These are phyloP conservation scores for Meloidogyne floridensis DNA, from an alignment of 1,140 invertebrate species.

Conservation along the genomic window DNA sequence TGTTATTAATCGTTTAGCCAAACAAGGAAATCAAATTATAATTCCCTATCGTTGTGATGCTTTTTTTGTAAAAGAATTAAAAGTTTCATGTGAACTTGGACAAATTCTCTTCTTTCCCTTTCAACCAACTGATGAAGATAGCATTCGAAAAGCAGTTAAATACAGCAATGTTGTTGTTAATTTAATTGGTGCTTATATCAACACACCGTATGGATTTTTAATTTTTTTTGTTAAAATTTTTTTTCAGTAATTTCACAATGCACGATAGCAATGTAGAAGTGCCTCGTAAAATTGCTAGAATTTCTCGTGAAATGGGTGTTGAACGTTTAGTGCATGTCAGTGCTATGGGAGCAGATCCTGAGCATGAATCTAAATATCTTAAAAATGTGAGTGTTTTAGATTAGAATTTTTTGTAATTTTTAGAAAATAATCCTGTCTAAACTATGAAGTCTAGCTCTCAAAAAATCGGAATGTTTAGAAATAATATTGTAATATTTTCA, in stretches of 20 bases:
- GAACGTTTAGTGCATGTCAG: slow-evolving; percentile 69
- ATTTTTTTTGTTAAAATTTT: slow-evolving; percentile 5
- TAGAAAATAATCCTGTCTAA: neutral
- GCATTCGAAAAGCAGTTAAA: slow-evolving; percentile 81
- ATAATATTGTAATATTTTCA: no score
- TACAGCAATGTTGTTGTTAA: slow-evolving; percentile 98
- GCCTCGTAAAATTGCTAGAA: slow-evolving; percentile 67
- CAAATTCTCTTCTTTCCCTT: slow-evolving; percentile 85
- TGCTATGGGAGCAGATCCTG: slow-evolving; percentile 66
- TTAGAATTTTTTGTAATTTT: slow-evolving; percentile 4
- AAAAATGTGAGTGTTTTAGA: slow-evolving; percentile 54
- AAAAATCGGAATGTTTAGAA: no score
- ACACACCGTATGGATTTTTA: slow-evolving; percentile 74
- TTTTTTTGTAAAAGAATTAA: slow-evolving; percentile 77
- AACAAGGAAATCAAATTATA: slow-evolving; percentile 77
- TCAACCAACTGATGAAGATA: slow-evolving; percentile 82
- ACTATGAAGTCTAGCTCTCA: no score
- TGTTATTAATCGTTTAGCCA: slow-evolving; percentile 80
- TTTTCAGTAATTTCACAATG: slow-evolving; percentile 76
- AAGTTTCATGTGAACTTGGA: slow-evolving; percentile 87
- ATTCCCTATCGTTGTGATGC: slow-evolving; percentile 86
- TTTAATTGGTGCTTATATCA: slow-evolving; percentile 84
- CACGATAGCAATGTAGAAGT: slow-evolving; percentile 70
- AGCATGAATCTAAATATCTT: slow-evolving; percentile 60
- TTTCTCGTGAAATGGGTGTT: slow-evolving; percentile 68